Percentiles rank a stretch among this genome's conserved stretches.
These are phyloP conservation scores for Cyprinodon diabolis DNA, from an alignment of 2,797 vertebrate species.

Conservation along the genomic window DNA sequence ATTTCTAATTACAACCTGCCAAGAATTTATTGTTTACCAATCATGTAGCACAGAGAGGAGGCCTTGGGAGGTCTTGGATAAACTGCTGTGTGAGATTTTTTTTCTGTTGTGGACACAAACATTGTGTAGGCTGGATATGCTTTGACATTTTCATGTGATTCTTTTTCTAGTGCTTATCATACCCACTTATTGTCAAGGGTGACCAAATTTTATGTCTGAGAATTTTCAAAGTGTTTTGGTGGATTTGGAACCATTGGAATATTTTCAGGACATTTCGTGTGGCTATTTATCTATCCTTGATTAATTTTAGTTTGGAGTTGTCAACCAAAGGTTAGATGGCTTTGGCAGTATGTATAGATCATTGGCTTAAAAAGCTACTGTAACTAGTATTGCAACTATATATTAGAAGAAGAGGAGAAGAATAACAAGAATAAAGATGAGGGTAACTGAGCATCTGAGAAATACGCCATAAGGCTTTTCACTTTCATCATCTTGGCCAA, in stretches of 20 bases:
- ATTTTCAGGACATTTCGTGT: not conserved
- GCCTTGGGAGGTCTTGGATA: not conserved
- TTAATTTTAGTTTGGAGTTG: not conserved
- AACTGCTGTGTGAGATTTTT: not conserved
- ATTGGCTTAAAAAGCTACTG: not conserved
- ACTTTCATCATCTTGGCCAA: not conserved
- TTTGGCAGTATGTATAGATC: not conserved
- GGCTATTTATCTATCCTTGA: not conserved
- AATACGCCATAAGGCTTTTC: not conserved
- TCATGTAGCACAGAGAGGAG: not conserved
- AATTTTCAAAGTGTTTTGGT: not conserved
- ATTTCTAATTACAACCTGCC: not conserved
- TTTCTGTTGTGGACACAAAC: not conserved
- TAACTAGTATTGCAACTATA: not conserved
- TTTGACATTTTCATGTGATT: not conserved
- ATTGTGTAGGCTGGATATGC: not conserved
- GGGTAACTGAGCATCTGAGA: not conserved
- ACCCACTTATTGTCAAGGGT: not conserved
- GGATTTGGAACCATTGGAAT: too few relatives aligned
- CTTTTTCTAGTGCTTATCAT: not conserved
- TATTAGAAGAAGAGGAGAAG: not conserved
- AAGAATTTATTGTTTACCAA: not conserved
- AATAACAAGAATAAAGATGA: not conserved
- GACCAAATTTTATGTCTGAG: not conserved
- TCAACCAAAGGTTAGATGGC: too few relatives aligned